Evolutionary conservation across 2,797 vertebrate species (phyloP).

Genomic region (Iguana delicatissima): DNA sequence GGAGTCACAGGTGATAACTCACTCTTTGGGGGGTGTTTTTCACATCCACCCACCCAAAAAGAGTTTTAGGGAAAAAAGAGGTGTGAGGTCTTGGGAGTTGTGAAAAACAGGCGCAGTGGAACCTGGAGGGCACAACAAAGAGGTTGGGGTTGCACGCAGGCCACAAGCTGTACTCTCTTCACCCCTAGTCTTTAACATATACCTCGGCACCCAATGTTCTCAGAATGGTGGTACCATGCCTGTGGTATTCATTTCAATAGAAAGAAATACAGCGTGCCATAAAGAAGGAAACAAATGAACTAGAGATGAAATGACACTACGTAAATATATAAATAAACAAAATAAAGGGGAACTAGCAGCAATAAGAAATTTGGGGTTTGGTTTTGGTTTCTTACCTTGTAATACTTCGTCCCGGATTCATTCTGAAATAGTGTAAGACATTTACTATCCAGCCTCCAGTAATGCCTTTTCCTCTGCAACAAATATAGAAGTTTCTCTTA

Average conservation of each 20-base stretch:
- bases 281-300: conserved; percentile 11
- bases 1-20: background rate
- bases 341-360: conserved; percentile 49
- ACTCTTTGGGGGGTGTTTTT: too few relatives aligned
- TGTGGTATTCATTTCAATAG: background rate
- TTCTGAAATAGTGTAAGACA: conserved; percentile 96
- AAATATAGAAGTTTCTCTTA: conserved; percentile 55
- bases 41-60: too few relatives aligned
- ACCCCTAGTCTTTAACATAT: background rate
- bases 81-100: too few relatives aligned
- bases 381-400: conserved; percentile 86
- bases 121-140: too few relatives aligned
- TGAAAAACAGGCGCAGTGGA: too few relatives aligned
- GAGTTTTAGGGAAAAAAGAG: too few relatives aligned
- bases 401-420: conserved; percentile 97
- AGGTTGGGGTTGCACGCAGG: too few relatives aligned
- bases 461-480: conserved; percentile 94
- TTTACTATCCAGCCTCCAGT: conserved; percentile 98
- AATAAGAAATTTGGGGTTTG: conserved; percentile 35
- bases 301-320: conserved; percentile 38
- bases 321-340: conserved; percentile 35
- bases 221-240: background rate
- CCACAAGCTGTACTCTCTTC: too few relatives aligned
- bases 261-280: background rate
- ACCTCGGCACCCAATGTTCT: too few relatives aligned